Percentiles rank a stretch among this genome's conserved stretches.
phyloP scores from a whole-genome alignment of 2,888 invertebrate genomes.

The Drosophila percnosoma region DNA sequence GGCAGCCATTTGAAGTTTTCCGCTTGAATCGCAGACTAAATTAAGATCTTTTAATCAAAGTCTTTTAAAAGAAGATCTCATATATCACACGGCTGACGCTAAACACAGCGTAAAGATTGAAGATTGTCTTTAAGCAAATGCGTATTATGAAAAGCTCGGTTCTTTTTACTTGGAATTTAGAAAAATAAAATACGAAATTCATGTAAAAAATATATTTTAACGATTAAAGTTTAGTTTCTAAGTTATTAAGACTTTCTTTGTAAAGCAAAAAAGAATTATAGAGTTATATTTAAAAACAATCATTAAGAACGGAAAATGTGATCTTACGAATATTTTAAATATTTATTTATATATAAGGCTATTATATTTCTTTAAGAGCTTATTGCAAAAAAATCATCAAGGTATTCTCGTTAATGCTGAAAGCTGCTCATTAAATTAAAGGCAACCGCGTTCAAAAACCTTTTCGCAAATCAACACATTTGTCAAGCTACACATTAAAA shows the following conservation, averaged over 20 bases:
- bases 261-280: background rate
- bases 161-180: background rate
- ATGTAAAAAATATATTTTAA: background rate
- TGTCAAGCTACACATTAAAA: conserved; percentile 61
- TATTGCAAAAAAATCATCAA: background rate
- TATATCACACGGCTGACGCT: conserved; percentile 24
- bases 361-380: background rate
- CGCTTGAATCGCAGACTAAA: conserved; percentile 29
- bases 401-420: background rate
- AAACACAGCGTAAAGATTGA: conserved; percentile 1
- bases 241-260: background rate
- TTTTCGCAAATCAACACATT: conserved; percentile 67
- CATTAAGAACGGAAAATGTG: background rate
- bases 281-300: background rate
- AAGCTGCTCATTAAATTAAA: conserved; percentile 5
- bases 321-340: background rate
- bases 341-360: background rate
- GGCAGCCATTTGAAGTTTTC: conserved; percentile 27
- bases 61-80: conserved; percentile 10
- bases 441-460: conserved; percentile 15
- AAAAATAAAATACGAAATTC: background rate
- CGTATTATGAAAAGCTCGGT: background rate
- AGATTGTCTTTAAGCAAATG: background rate
- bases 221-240: background rate
- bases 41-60: conserved; percentile 15